phyloP scores from a whole-genome alignment of 1,140 invertebrate species.

The Bathynomus jamesi region DNA sequence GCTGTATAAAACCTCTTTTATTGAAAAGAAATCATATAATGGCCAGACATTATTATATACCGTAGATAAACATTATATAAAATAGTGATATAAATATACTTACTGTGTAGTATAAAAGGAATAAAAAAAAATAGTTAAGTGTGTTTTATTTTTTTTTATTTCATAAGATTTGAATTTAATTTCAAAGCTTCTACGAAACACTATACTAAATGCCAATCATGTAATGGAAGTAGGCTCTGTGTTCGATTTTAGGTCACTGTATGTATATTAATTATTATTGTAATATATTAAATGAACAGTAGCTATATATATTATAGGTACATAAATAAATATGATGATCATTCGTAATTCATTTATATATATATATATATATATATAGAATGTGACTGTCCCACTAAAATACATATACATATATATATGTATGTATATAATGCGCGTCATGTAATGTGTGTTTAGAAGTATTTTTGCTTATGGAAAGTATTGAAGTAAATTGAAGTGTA shows the following conservation, averaged over 20 bases:
- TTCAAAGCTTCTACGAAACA: too few relatives aligned
- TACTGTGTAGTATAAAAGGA: neutral
- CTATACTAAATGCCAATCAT: neutral
- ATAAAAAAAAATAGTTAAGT: too few relatives aligned
- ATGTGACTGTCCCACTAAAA: too few relatives aligned
- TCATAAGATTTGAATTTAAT: too few relatives aligned
- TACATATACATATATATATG: neutral
- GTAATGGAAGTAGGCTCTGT: neutral
- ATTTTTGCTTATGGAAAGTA: neutral
- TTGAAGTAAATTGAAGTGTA: too few relatives aligned
- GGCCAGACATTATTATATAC: neutral
- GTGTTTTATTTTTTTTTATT: too few relatives aligned
- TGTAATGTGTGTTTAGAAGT: neutral
- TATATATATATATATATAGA: slow-evolving; percentile 1
- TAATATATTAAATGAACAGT: neutral
- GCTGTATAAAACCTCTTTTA: neutral
- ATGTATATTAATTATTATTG: neutral
- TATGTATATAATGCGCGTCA: neutral
- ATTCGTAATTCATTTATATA: neutral
- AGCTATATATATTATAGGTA: neutral
- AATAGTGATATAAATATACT: neutral
- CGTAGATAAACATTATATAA: neutral
- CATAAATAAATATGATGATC: neutral
- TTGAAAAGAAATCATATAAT: neutral
- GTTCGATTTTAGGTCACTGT: neutral